Evolutionary conservation across 2,888 invertebrate species (phyloP), one percentile per base, ranked within the genome.

Genomic region (Ormia ochracea): DNA sequence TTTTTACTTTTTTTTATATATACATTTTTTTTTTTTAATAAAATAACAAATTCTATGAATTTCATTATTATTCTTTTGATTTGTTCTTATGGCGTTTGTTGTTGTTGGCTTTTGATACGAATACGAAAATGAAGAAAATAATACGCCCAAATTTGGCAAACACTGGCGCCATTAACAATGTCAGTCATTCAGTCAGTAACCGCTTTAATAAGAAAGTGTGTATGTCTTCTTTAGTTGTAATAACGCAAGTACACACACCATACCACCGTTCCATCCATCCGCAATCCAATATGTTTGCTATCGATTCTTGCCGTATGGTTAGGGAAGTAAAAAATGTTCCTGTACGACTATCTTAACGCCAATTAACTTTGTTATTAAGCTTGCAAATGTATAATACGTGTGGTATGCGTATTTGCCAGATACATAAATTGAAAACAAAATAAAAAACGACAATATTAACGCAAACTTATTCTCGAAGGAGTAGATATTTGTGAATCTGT

Each of bases 141-240:
- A 76, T 80, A 80, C 80, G 76, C 80, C 80, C 80, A 80, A 80
- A 80, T 80, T 80, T 80, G 76, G 80, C 80, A 76, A 80, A 72
- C 80, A 76, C 76, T 80, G 80, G 80, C 80, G 80, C 80, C 80
- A 77, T 70, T 76, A 63, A 70, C 69, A 76, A 80, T 76, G 80
- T 66, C 73, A 66, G 45, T 43, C 61, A 73, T 76, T 66, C 73
- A 59, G 38, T 43, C 61, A 68, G 43, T 45, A 56, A 38, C 41
- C 23, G 41, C 38, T 66, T 28, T 23, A 50, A 48, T 77, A 48
- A 41, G 41, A 48, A 63, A 21, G 54, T 54, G 45, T 66, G 50
- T 50, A 70, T 65, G 68, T 50, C 73, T 78, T 63, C 38, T 76
- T 76, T 56, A 65, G 31, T 50, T 63, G 31, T 63, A 56, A 73